Evolutionary conservation across 2,797 vertebrate genomes (phyloP), one percentile per base, ranked within the genome.

Genomic region (Pipistrellus nathusii): DNA sequence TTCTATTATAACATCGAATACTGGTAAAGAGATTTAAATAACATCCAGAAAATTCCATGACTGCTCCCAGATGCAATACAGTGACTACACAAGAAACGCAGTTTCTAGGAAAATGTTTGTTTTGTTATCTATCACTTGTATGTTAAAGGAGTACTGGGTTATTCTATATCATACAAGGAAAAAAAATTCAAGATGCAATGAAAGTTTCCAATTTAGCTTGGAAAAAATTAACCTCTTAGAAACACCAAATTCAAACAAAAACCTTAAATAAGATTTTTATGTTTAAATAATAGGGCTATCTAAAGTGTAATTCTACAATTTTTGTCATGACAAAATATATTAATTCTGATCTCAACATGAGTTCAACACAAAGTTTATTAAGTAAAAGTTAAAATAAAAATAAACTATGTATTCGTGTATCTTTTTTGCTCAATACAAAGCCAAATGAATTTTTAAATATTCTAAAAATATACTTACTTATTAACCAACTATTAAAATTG

Each of bases 1-100:
- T 95, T 21, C 73, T 88, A 73, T 89, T 96, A 71, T 93, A 91
- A 93, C 44, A 27, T 82, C 89, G 90, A 93, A 88, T 46, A 55
- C 57, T 88, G 59, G 78, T 90, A 76, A 94, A 95, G 75, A 78
- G 69, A 95, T 95, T 95, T 96, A 93, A 91, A 93, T 51, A 66
- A n/a, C n/a, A 66, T 85, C 75, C 91, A 96, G 95, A 92, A 90
- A 94, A 92, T 72, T 88, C 84, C 55, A 48, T 46, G 66, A 64
- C 78, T 86, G 53, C n/a, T 93, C 88, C 85, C 53, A 95, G 93
- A 93, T 72, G 90, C 75, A 95, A 93, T 88, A 94, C 72, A 75
- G 80, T 85, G 85, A 62, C 83, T 73, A 83, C 44, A 73, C 23
- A 72, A 85, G 59, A 82, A 88, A 92, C 84, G 21, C 30, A 64